phyloP scores from a whole-genome alignment of 2,797 vertebrate genomes.

The Cirrhinus mrigala region DNA sequence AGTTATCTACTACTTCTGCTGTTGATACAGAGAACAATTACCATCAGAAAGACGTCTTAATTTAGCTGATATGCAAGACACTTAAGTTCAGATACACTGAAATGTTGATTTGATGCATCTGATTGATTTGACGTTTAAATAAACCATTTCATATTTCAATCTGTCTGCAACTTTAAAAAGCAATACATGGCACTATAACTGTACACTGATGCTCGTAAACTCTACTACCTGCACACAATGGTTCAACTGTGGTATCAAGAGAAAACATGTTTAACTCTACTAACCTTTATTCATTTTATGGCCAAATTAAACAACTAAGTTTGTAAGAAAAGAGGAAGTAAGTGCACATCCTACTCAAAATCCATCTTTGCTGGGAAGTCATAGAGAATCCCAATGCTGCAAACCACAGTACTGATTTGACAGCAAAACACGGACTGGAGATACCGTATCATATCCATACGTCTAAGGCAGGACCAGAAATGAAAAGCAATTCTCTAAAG shows the following conservation, averaged over 20 bases:
- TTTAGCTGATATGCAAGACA: background rate
- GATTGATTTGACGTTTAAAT: conserved; percentile 13
- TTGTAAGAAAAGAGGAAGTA: background rate
- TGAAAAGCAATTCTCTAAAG: background rate
- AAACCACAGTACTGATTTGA: background rate
- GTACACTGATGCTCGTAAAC: background rate
- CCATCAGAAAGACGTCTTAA: background rate
- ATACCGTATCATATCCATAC: background rate
- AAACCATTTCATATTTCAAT: background rate
- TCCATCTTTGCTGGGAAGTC: background rate
- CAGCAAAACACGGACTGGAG: background rate
- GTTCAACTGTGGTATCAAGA: background rate
- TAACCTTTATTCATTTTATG: background rate
- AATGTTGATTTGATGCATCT: background rate
- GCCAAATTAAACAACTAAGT: background rate
- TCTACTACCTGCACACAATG: background rate
- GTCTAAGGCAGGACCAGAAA: background rate
- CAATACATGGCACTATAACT: background rate
- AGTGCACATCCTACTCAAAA: background rate
- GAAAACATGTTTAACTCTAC: background rate
- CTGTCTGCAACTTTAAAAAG: background rate
- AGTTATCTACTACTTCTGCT: background rate
- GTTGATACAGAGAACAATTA: background rate
- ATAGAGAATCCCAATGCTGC: background rate
- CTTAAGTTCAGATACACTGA: background rate